Percentiles rank a stretch among this genome's conserved stretches.
phyloP scores from a whole-genome alignment of 1,140 invertebrate species.

The Mya arenaria region DNA sequence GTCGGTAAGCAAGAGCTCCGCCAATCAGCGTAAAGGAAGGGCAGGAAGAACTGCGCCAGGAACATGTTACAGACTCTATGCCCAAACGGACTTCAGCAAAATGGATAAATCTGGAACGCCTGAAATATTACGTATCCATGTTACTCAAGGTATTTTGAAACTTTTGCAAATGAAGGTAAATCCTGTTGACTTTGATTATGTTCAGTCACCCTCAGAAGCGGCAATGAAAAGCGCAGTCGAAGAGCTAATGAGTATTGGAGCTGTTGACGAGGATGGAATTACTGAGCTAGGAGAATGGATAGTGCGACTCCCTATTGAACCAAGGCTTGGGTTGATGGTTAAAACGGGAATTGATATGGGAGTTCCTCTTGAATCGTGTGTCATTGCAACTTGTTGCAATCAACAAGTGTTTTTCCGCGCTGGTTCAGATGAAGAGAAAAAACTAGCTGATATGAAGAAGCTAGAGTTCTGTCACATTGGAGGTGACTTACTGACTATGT shows the following conservation, averaged over 20 bases:
- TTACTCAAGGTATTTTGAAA: conserved; percentile 73
- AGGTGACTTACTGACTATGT: conserved; percentile 95
- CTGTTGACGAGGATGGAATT: conserved; percentile 67
- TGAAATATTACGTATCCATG: conserved; percentile 74
- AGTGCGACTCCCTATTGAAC: conserved; percentile 74
- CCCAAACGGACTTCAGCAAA: conserved; percentile 61
- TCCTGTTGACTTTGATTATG: conserved; percentile 73
- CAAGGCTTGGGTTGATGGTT: conserved; percentile 66
- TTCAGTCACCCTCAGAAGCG: conserved; percentile 66
- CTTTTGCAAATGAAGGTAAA: conserved; percentile 70
- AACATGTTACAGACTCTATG: conserved; percentile 76
- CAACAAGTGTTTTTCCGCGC: conserved; percentile 68
- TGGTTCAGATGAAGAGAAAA: conserved; percentile 84
- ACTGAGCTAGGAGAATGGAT: conserved; percentile 74
- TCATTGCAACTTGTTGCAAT: conserved; percentile 66
- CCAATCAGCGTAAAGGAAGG: conserved; percentile 77
- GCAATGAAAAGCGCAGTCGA: conserved; percentile 64
- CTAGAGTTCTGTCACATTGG: conserved; percentile 88
- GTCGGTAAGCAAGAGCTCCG: conserved; percentile 71
- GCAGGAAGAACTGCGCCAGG: conserved; percentile 74
- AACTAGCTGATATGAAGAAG: conserved; percentile 85
- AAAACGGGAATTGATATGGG: conserved; percentile 61
- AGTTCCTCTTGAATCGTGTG: conserved; percentile 84
- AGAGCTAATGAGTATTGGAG: conserved; percentile 68
- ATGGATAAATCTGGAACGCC: conserved; percentile 67